A percentile compares a stretch with the other conserved stretches of the same genome.
Evolutionary conservation across 2,797 vertebrate species (phyloP).

Genomic region (Tamandua tetradactyla): DNA sequence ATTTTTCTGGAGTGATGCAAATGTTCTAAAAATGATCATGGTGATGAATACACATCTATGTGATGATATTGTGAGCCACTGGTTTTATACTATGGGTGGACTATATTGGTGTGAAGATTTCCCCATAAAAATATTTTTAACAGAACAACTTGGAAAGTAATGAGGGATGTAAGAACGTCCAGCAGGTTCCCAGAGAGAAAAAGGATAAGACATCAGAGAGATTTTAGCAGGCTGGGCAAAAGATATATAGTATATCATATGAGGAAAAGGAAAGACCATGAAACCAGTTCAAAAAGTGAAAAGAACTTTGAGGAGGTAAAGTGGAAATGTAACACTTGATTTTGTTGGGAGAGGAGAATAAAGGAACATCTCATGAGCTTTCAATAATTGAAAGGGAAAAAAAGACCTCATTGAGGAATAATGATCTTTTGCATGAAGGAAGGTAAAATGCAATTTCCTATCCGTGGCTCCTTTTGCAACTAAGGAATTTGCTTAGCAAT

Average conservation of each 20-base stretch:
- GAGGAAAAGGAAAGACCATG: neutral
- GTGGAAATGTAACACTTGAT: neutral
- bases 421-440: neutral
- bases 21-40: too few species aligned
- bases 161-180: neutral
- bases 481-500: neutral
- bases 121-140: too few species aligned
- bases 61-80: too few species aligned
- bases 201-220: neutral
- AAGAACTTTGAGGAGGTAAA: neutral
- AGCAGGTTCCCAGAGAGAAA: neutral
- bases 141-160: neutral
- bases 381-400: neutral
- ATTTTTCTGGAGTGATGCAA: too few species aligned
- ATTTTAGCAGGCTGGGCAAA: neutral
- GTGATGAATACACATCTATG: too few species aligned
- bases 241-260: neutral
- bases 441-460: constrained; percentile 4
- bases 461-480: neutral
- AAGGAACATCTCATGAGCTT: neutral
- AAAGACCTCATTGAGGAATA: neutral
- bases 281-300: neutral
- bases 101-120: too few species aligned
- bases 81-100: too few species aligned
- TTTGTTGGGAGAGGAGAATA: neutral